Percentiles rank a stretch among this genome's conserved stretches.
phyloP scores from a whole-genome alignment of 1,140 invertebrate genomes.

The Zaprionus lachaisei region DNA sequence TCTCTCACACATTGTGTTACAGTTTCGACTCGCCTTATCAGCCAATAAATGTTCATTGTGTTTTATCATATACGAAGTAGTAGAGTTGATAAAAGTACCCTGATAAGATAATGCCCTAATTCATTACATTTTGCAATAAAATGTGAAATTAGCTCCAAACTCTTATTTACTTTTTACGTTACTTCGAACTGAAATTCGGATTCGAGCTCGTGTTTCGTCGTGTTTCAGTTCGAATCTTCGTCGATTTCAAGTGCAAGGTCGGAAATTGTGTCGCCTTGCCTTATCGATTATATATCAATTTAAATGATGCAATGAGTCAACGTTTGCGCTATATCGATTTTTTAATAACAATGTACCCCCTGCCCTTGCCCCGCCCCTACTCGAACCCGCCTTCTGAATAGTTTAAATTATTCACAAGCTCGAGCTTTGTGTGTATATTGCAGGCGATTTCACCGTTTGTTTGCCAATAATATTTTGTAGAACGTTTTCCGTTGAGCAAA shows the following conservation, averaged over 20 bases:
- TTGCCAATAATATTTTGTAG: not conserved
- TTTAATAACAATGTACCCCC: constrained; percentile 51
- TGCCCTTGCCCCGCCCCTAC: not conserved
- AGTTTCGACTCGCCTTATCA: constrained; percentile 58
- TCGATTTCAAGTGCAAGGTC: constrained; percentile 46
- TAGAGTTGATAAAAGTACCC: constrained; percentile 50
- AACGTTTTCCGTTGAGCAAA: constrained; percentile 1
- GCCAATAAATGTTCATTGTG: constrained; percentile 50
- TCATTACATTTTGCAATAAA: constrained; percentile 62
- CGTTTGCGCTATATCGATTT: constrained; percentile 65
- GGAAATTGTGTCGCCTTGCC: constrained; percentile 32
- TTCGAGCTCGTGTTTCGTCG: not conserved
- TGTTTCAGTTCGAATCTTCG: not conserved
- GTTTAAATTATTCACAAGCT: constrained; percentile 67
- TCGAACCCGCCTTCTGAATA: constrained; percentile 17
- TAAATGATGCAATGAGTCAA: constrained; percentile 55
- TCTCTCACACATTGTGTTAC: constrained; percentile 23
- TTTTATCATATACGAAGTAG: constrained; percentile 12
- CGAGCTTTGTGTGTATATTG: not conserved
- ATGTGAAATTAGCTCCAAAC: constrained; percentile 21
- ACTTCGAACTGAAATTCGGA: constrained; percentile 1
- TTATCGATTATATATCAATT: constrained; percentile 65
- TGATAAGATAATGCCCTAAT: constrained; percentile 64
- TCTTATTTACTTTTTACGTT: not conserved
- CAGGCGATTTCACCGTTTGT: not conserved